Evolutionary conservation across 2,888 invertebrate species (phyloP).

Genomic region (Tillus elongatus): DNA sequence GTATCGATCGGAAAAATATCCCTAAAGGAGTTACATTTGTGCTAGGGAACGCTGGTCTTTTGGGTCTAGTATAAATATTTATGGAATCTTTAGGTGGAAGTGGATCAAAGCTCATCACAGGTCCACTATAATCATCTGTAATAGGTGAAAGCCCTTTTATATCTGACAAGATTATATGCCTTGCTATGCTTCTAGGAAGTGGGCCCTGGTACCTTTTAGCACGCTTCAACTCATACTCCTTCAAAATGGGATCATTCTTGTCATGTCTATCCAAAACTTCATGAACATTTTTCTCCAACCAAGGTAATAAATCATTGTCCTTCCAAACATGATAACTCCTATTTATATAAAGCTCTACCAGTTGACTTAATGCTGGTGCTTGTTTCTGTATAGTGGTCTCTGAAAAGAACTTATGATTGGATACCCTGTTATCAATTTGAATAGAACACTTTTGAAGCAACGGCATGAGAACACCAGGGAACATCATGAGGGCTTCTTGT

Average conservation of each 20-base stretch:
- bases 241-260: conserved; percentile 49
- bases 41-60: conserved; percentile 28
- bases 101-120: conserved; percentile 70
- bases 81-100: conserved; percentile 68
- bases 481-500: conserved; percentile 73
- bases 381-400: conserved; percentile 44
- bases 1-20: conserved; percentile 62
- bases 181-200: conserved; percentile 54
- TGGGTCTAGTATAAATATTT: conserved; percentile 56
- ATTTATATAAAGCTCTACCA: conserved; percentile 64
- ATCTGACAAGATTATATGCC: conserved; percentile 65
- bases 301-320: conserved; percentile 59
- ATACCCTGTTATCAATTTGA: conserved; percentile 56
- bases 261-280: conserved; percentile 56
- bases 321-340: conserved; percentile 73
- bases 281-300: conserved; percentile 68
- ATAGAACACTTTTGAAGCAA: conserved; percentile 69
- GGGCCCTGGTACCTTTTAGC: conserved; percentile 51
- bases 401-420: conserved; percentile 46
- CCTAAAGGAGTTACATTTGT: conserved; percentile 38
- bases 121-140: conserved; percentile 46
- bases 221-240: conserved; percentile 54
- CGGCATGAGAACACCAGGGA: conserved; percentile 64
- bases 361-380: conserved; percentile 55
- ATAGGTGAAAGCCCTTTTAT: conserved; percentile 56